These are phyloP conservation scores for Ephydatia muelleri DNA, from an alignment of 37 sponge, comb jelly and placozoan genomes.

Conservation along the genomic window DNA sequence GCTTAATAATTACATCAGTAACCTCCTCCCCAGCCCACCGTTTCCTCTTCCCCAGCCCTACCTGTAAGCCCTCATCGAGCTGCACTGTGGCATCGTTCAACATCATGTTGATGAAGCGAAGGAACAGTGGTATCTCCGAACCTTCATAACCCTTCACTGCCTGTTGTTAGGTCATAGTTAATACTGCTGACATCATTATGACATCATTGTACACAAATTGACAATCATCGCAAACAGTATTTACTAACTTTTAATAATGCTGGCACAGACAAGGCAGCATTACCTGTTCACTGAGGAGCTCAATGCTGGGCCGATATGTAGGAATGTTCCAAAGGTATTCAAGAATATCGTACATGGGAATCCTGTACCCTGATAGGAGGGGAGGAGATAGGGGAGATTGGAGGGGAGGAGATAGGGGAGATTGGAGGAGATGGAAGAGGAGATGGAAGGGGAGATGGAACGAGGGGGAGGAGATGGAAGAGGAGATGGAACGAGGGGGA, in stretches of 20 bases:
- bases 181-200: too few species aligned
- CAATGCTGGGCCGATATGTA: slow-evolving; percentile 57
- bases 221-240: neutral
- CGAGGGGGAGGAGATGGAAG: neutral
- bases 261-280: neutral
- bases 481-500: neutral
- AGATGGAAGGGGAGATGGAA: neutral
- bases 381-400: too few species aligned
- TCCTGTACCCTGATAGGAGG: slow-evolving; percentile 59
- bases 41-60: slow-evolving; percentile 15
- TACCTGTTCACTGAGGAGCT: slow-evolving; percentile 65
- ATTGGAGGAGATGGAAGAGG: neutral
- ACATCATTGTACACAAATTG: too few species aligned
- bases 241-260: neutral
- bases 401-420: too few species aligned
- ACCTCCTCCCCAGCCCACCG: neutral
- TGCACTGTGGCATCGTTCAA: slow-evolving; percentile 96
- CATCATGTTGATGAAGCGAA: slow-evolving; percentile 91
- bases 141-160: slow-evolving; percentile 6
- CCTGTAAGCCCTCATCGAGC: slow-evolving; percentile 89
- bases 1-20: too few species aligned
- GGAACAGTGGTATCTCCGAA: slow-evolving; percentile 55
- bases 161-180: neutral
- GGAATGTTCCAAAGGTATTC: slow-evolving; percentile 69
- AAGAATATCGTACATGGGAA: slow-evolving; percentile 86